Percentiles rank a stretch among this genome's conserved stretches.
Conservation (phyloP, 1,140 invertebrate species). For the Argopecten irradians region DNA sequence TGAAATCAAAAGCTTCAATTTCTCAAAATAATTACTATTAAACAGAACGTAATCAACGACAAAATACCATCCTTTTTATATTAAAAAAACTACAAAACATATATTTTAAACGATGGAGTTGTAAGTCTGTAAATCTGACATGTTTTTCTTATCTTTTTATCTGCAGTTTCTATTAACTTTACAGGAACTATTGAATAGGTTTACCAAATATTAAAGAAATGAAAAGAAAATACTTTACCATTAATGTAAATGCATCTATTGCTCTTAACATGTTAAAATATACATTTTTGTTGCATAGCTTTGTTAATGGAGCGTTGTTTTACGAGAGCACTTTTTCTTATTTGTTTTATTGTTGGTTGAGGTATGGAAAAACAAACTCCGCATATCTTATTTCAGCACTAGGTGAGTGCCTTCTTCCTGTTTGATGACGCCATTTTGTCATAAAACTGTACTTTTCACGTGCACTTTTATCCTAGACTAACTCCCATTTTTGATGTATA, state of each 20-base stretch:
- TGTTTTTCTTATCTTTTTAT: no score
- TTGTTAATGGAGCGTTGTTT: background rate
- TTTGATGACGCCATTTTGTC: background rate
- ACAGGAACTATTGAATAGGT: no score
- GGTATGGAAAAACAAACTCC: background rate
- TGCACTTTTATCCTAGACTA: background rate
- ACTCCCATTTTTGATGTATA: background rate
- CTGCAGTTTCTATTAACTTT: no score
- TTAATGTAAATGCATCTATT: background rate
- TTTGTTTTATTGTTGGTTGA: background rate
- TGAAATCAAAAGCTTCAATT: no score
- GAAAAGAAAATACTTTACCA: no score
- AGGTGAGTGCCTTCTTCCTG: background rate
- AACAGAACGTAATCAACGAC: no score
- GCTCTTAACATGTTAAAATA: background rate
- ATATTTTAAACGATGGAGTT: no score
- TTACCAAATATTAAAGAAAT: no score
- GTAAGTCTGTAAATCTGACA: no score
- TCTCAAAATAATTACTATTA: no score
- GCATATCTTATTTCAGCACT: background rate
- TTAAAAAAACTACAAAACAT: no score
- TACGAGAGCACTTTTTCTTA: background rate
- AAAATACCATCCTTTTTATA: no score
- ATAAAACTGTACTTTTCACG: background rate
- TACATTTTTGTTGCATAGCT: background rate